Percentiles rank a stretch among this genome's conserved stretches.
phyloP scores from a whole-genome alignment of 2,888 invertebrate genomes.

The Brassicogethes aeneus region DNA sequence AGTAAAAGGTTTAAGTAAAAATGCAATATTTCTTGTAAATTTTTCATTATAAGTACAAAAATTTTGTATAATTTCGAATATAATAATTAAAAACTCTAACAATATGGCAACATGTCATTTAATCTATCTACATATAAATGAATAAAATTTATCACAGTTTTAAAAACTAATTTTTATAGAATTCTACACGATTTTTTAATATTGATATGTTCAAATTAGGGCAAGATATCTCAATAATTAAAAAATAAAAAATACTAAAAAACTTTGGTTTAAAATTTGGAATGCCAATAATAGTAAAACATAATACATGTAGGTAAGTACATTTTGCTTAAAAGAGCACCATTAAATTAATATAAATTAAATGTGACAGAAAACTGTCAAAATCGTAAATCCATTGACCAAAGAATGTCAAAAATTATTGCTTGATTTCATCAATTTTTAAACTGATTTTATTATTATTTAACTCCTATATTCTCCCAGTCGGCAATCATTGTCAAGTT shows the following conservation, averaged over 20 bases:
- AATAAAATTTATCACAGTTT: not conserved
- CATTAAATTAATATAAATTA: not conserved
- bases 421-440: too few relatives aligned
- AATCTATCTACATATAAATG: not conserved
- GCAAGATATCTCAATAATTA: not conserved
- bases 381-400: too few relatives aligned
- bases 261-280: not conserved
- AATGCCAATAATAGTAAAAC: not conserved
- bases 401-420: too few relatives aligned
- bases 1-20: too few relatives aligned
- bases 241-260: not conserved
- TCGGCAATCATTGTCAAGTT: constrained; percentile 48
- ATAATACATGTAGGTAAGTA: not conserved
- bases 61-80: too few relatives aligned
- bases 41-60: too few relatives aligned
- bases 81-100: too few relatives aligned
- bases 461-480: constrained; percentile 37
- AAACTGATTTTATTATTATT: not conserved
- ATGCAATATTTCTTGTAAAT: too few relatives aligned
- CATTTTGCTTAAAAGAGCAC: not conserved
- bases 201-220: too few relatives aligned
- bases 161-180: not conserved
- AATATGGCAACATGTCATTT: not conserved
- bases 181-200: not conserved
- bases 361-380: not conserved